phyloP scores from a whole-genome alignment of 2,888 invertebrate species.

The Volucella bombylans region DNA sequence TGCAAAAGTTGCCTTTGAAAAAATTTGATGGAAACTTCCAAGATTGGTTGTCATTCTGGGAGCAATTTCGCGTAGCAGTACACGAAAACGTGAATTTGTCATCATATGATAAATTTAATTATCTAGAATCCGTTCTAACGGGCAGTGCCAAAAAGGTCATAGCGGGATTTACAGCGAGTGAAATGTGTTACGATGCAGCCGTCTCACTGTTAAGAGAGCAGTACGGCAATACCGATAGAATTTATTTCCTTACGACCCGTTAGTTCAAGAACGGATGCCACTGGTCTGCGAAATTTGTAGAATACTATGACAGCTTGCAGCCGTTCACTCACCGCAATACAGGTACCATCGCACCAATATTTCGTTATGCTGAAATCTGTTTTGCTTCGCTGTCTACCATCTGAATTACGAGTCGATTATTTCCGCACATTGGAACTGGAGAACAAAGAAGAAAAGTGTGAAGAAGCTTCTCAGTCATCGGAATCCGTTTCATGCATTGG shows the following conservation, averaged over 20 bases:
- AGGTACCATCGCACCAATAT: conserved; percentile 22
- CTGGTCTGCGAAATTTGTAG: conserved; percentile 7
- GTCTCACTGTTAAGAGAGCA: conserved; percentile 17
- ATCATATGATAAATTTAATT: conserved; percentile 27
- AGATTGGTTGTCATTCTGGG: conserved; percentile 43
- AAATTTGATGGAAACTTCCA: conserved; percentile 16
- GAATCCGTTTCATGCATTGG: conserved; percentile 15
- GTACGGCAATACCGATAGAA: conserved; percentile 17
- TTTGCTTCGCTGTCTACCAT: conserved; percentile 30
- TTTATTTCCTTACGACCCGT: conserved; percentile 24
- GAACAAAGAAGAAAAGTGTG: not conserved
- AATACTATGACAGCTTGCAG: conserved; percentile 26
- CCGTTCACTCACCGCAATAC: conserved; percentile 34
- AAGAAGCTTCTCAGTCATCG: not conserved
- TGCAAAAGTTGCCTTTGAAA: conserved; percentile 1
- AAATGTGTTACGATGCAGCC: conserved; percentile 29
- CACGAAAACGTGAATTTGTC: conserved; percentile 27
- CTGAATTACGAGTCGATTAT: conserved; percentile 21
- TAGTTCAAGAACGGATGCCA: not conserved
- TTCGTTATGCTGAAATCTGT: conserved; percentile 44
- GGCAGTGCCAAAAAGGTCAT: conserved; percentile 17
- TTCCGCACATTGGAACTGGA: conserved; percentile 16
- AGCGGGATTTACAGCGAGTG: conserved; percentile 3
- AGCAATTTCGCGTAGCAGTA: conserved; percentile 16
- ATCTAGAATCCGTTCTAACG: conserved; percentile 16